phyloP scores from a whole-genome alignment of 2,113 vertebrate genomes.

The Microcebus tavaratra region DNA sequence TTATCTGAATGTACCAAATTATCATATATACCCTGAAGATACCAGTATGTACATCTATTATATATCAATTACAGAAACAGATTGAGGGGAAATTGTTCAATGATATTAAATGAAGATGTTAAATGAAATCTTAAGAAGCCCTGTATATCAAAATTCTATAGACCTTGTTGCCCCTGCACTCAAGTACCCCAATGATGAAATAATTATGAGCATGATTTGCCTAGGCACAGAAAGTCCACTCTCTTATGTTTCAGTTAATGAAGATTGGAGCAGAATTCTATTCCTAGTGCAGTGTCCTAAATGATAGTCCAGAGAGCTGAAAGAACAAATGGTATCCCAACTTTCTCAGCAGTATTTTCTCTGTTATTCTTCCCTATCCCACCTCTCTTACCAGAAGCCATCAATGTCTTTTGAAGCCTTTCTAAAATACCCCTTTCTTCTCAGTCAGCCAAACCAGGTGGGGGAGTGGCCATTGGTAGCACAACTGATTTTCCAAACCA shows the following conservation, averaged over 20 bases:
- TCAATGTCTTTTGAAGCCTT: not conserved
- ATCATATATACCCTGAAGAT: not conserved
- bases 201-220: not conserved
- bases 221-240: not conserved
- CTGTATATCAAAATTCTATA: not conserved
- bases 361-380: not conserved
- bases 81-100: not conserved
- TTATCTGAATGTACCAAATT: not conserved
- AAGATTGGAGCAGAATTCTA: conserved; percentile 8
- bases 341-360: not conserved
- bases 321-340: not conserved
- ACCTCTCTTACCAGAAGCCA: not conserved
- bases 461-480: not conserved
- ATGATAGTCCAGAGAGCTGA: not conserved
- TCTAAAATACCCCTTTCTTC: not conserved
- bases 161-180: not conserved
- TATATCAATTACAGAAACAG: not conserved
- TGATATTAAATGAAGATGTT: not conserved
- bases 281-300: conserved; percentile 1
- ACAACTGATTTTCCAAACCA: conserved; percentile 25
- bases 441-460: not conserved
- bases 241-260: not conserved
- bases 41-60: not conserved
- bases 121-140: not conserved
- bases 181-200: not conserved